Percentiles rank a stretch among this genome's conserved stretches.
These are phyloP conservation scores for Sebastes diaconus DNA, from an alignment of 2,797 vertebrate species.

Conservation along the genomic window DNA sequence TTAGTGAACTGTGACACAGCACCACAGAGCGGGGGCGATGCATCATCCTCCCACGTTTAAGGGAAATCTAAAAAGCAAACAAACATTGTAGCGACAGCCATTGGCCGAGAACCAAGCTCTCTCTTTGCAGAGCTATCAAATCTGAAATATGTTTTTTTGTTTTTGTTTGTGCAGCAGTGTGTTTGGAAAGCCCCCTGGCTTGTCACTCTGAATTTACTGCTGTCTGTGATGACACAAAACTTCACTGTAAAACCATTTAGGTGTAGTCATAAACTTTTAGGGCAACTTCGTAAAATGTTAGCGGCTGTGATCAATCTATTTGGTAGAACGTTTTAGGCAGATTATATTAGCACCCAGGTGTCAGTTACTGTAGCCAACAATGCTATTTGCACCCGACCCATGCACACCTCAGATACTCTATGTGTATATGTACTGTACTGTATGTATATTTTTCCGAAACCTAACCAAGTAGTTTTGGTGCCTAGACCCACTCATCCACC, in stretches of 20 bases:
- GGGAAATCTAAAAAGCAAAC: slow-evolving; percentile 28
- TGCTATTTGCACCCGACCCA: too few species aligned
- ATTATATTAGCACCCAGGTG: too few species aligned
- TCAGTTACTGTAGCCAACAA: too few species aligned
- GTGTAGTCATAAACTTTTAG: slow-evolving; percentile 10
- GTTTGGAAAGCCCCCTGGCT: background rate
- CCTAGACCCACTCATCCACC: too few species aligned
- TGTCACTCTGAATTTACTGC: background rate
- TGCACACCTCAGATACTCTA: too few species aligned
- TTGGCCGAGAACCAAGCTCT: background rate
- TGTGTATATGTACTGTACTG: too few species aligned
- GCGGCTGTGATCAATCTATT: background rate
- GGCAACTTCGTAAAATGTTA: background rate
- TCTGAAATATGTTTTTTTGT: background rate
- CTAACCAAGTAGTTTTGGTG: too few species aligned
- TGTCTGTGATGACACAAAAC: background rate
- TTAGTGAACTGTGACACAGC: slow-evolving; percentile 2
- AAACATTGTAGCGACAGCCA: slow-evolving; percentile 5
- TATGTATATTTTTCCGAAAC: too few species aligned
- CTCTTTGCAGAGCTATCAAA: background rate
- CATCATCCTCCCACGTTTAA: slow-evolving; percentile 20
- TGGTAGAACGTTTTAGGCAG: background rate
- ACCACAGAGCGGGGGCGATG: slow-evolving; percentile 1
- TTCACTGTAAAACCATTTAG: background rate
- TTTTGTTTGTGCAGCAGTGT: background rate